Percentiles rank a stretch among this genome's conserved stretches.
These are phyloP conservation scores for Rhizoglyphus robini DNA, from an alignment of 1,140 invertebrate species.

Conservation along the genomic window DNA sequence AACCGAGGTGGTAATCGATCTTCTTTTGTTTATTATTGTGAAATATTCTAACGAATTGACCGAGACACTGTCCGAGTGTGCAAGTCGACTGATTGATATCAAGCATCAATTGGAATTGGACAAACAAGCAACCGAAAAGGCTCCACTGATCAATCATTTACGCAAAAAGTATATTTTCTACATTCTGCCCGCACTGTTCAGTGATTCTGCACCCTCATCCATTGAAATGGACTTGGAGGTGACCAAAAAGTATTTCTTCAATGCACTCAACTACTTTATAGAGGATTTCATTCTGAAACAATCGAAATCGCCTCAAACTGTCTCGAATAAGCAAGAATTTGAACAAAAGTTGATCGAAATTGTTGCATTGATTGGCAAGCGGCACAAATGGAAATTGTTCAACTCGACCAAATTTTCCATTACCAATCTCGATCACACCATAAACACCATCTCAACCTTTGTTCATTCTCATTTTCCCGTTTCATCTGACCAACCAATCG, in stretches of 20 bases:
- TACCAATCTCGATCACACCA: background rate
- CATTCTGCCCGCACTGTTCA: conserved; percentile 1
- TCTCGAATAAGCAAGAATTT: background rate
- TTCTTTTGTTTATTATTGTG: background rate
- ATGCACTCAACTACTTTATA: background rate
- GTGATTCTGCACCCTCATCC: background rate
- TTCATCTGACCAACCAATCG: no score
- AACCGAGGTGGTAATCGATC: background rate
- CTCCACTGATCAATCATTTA: background rate
- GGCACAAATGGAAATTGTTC: background rate
- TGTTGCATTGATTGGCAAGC: background rate
- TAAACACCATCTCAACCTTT: background rate
- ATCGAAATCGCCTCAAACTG: background rate
- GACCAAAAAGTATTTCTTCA: background rate
- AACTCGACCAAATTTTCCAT: background rate
- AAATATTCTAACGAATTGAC: background rate
- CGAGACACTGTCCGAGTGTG: background rate
- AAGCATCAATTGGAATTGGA: background rate
- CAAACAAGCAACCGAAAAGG: background rate
- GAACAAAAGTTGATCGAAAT: conserved; percentile 5
- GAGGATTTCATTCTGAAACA: background rate
- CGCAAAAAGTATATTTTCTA: background rate
- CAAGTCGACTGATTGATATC: background rate
- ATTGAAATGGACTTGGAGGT: background rate
- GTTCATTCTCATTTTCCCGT: no score